These are phyloP conservation scores for Thaleichthys pacificus DNA, from an alignment of 2,797 vertebrate species.

Conservation along the genomic window DNA sequence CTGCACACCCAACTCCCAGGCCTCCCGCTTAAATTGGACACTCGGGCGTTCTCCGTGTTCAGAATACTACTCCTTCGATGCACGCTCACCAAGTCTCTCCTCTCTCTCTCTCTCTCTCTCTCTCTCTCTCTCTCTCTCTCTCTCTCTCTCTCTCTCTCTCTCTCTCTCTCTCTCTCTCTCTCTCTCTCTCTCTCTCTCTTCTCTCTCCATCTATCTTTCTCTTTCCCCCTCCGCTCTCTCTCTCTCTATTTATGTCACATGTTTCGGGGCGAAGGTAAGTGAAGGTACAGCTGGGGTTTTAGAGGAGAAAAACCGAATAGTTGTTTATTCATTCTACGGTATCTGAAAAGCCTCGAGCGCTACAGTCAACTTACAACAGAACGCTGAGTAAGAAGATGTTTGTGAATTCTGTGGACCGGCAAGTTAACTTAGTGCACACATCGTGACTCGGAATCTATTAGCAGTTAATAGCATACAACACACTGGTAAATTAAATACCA, in stretches of 20 bases:
- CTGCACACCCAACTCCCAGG: slow-evolving; percentile 68
- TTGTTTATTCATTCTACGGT: slow-evolving; percentile 49
- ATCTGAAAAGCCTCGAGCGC: slow-evolving; percentile 7
- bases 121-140: neutral
- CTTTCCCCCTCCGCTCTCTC: neutral
- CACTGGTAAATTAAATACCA: neutral
- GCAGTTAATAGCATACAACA: neutral
- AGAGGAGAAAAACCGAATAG: slow-evolving; percentile 42
- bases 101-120: neutral
- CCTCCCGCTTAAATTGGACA: slow-evolving; percentile 73
- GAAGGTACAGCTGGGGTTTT: slow-evolving; percentile 21
- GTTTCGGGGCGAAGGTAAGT: slow-evolving; percentile 7
- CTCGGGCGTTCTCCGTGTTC: slow-evolving; percentile 59
- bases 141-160: too few species aligned
- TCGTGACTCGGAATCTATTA: neutral
- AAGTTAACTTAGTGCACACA: neutral
- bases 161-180: neutral
- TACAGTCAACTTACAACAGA: neutral
- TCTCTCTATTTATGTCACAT: too few species aligned
- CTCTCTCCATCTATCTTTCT: neutral
- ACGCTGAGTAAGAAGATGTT: neutral
- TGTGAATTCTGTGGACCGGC: neutral
- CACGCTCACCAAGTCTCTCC: neutral
- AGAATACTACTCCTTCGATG: slow-evolving; percentile 34
- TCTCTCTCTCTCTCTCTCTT: neutral